A percentile compares a stretch with the other conserved stretches of the same genome.
These are phyloP conservation scores for Nilaparvata lugens DNA, from an alignment of 1,140 invertebrate species.

Conservation along the genomic window DNA sequence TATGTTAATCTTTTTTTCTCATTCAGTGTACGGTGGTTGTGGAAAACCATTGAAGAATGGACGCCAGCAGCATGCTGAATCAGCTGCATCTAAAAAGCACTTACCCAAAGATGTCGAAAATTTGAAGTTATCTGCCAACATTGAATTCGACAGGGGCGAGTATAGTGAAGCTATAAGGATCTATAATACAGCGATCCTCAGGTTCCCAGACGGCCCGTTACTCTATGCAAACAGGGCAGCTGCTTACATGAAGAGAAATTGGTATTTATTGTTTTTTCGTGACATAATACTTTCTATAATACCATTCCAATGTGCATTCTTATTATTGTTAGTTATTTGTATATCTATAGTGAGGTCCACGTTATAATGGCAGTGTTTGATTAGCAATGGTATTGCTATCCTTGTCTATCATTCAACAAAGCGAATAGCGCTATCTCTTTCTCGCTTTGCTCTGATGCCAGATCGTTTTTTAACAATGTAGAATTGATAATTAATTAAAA, in stretches of 20 bases:
- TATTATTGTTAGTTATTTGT: no score
- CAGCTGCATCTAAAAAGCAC: slow-evolving; percentile 14
- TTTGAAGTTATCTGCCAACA: slow-evolving; percentile 59
- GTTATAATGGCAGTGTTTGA: no score
- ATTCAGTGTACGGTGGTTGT: slow-evolving; percentile 14
- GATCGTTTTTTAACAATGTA: no score
- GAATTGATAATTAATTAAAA: no score
- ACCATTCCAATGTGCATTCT: no score
- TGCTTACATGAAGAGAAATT: slow-evolving; percentile 76
- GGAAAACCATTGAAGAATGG: slow-evolving; percentile 22
- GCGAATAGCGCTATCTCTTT: no score
- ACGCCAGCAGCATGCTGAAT: neutral
- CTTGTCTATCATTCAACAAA: no score
- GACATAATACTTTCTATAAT: no score
- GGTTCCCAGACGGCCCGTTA: slow-evolving; percentile 59
- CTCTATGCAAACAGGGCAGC: slow-evolving; percentile 82
- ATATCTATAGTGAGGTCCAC: no score
- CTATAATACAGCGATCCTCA: slow-evolving; percentile 68
- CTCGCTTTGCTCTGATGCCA: no score
- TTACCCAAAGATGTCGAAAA: slow-evolving; percentile 43
- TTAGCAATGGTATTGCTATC: no score
- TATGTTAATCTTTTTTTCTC: no score
- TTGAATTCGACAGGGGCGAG: slow-evolving; percentile 61
- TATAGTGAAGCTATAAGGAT: slow-evolving; percentile 64
- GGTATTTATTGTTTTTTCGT: slow-evolving; percentile 45